phyloP scores from a whole-genome alignment of 1,140 invertebrate species.

The Scaptomyza hsui region DNA sequence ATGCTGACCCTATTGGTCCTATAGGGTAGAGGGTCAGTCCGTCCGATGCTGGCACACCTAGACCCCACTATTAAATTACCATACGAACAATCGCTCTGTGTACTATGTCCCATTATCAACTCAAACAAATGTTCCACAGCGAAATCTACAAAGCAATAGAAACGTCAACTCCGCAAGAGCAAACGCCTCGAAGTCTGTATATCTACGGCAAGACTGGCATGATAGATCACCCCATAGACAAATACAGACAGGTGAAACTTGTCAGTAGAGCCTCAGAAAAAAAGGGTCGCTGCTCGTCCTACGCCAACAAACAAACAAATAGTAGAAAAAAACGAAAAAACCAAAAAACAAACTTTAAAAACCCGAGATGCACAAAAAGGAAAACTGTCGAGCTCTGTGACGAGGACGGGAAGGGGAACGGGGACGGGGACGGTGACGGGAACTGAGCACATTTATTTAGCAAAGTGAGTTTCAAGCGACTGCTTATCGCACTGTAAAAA shows the following conservation, averaged over 20 bases:
- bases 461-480: conserved; percentile 10
- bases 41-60: conserved; percentile 29
- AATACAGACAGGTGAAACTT: conserved; percentile 82
- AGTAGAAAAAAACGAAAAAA: conserved; percentile 36
- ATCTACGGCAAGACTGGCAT: conserved; percentile 46
- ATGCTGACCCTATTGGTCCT: conserved; percentile 41
- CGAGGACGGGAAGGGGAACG: conserved; percentile 1
- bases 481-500: conserved; percentile 74
- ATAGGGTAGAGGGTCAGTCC: conserved; percentile 55
- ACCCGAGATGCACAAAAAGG: conserved; percentile 36
- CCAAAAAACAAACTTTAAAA: conserved; percentile 23
- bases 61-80: conserved; percentile 69
- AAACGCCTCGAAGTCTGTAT: conserved; percentile 22
- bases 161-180: conserved; percentile 36
- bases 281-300: conserved; percentile 72
- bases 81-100: conserved; percentile 30
- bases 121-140: conserved; percentile 74
- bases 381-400: conserved; percentile 39
- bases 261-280: conserved; percentile 58
- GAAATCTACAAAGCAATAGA: conserved; percentile 53
- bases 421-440: background rate
- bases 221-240: conserved; percentile 81
- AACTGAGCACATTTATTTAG: conserved; percentile 22
- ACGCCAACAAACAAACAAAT: conserved; percentile 71
- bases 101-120: conserved; percentile 70